Evolutionary conservation across 2,888 invertebrate genomes (phyloP), one percentile per base, ranked within the genome.

Genomic region (Hypsopygia costalis): DNA sequence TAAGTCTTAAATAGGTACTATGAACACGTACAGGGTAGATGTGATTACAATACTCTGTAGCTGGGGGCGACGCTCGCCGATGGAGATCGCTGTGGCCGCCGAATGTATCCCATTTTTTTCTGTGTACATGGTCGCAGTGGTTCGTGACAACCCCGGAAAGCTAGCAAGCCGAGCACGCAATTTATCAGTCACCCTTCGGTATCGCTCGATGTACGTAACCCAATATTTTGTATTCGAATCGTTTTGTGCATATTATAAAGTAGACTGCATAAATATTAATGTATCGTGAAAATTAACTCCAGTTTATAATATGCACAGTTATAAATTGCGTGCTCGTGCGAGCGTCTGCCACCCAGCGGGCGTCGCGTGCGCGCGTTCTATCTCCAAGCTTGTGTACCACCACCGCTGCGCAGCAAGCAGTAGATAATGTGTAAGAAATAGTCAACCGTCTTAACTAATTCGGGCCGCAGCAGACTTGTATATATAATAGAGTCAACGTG

Each of bases 21-120:
- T 79, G 75, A 82, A 75, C 79, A 79, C 81, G 86, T 87, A 87
- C 88, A 88, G 88, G 88, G 88, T 88, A 88, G 88, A 79, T 81
- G 80, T 80, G 72, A 70, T 68, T 79, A 73, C 79, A 78, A 75
- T 81, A 82, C 83, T 81, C 85, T 86, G 86, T 83, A 62, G 65
- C 81, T 79, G 82, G 77, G 71, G 60, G 73, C 57, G 69, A 62
- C 68, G 63, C 72, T 70, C 71, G 71, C 67, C 41, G 44, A 55
- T 51, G 55, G 46, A 47, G 47, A 12, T 7, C 6, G 16, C 9
- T 36, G 11, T 1, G 12, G 27, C 7, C 6, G 27, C 7, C 11
- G 6, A 8, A 20, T 47, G 38, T 51, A 7, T 43, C 49, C 22
- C 11, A 22, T 11, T 28, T n/a, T 36, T 40, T 25, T 25, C 11